These are phyloP conservation scores for Aplodontia rufa DNA, from an alignment of 2,113 vertebrate genomes.

Conservation along the genomic window DNA sequence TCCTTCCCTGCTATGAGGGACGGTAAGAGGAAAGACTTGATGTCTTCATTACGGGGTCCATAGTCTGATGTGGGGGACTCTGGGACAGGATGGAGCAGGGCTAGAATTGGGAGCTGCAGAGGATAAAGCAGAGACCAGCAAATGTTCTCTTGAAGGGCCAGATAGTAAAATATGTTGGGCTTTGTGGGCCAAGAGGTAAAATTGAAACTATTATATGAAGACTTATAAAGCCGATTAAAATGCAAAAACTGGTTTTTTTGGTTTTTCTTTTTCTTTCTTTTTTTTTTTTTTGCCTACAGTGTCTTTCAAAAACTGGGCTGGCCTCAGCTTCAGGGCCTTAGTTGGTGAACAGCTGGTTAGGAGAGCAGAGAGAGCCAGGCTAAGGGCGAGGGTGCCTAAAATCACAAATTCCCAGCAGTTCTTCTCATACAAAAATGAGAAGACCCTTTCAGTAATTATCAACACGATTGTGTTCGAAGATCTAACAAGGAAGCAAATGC, in stretches of 20 bases:
- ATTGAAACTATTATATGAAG: background rate
- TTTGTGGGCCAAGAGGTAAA: background rate
- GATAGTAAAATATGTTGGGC: background rate
- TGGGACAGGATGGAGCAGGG: too few species aligned
- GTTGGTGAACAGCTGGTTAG: too few species aligned
- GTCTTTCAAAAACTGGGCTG: background rate
- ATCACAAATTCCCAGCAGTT: background rate
- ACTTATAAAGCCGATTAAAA: constrained; percentile 42
- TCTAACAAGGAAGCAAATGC: background rate
- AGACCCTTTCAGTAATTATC: background rate
- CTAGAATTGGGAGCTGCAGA: background rate
- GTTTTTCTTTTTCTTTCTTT: too few species aligned
- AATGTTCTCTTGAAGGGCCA: background rate
- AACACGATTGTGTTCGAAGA: background rate
- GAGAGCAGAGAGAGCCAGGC: background rate
- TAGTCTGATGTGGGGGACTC: background rate
- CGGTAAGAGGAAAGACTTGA: background rate
- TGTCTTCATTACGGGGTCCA: background rate
- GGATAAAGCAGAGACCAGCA: background rate
- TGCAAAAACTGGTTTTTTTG: background rate
- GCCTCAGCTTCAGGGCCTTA: background rate
- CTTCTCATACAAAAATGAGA: background rate
- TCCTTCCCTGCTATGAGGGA: background rate
- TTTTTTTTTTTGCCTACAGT: background rate
- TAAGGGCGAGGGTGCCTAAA: too few species aligned